Percentiles rank a stretch among this genome's conserved stretches.
Evolutionary conservation across 2,888 invertebrate genomes (phyloP).

Genomic region (Xylota segnis): DNA sequence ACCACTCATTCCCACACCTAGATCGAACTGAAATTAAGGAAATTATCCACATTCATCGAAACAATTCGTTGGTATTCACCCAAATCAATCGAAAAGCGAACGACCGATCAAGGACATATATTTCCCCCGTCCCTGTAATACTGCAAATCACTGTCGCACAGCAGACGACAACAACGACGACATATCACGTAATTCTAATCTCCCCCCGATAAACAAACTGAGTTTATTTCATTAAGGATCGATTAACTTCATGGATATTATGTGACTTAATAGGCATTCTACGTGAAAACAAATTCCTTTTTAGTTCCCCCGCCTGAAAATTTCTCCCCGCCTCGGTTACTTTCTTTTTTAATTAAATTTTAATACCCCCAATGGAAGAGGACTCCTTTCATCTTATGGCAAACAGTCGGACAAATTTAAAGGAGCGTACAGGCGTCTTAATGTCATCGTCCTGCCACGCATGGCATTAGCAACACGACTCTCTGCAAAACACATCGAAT

Average conservation of each 20-base stretch:
- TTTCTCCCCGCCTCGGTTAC: background rate
- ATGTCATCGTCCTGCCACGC: background rate
- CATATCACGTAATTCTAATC: slow-evolving; percentile 6
- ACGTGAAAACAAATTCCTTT: slow-evolving; percentile 5
- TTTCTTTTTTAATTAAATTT: slow-evolving; percentile 37
- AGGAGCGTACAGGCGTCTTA: too few species aligned
- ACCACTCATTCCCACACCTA: background rate
- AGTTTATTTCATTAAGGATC: slow-evolving; percentile 44
- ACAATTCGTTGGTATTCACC: background rate
- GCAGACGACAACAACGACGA: background rate
- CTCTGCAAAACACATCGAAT: background rate
- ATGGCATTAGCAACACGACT: background rate
- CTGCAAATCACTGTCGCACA: slow-evolving; percentile 36
- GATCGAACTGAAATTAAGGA: background rate
- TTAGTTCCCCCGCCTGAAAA: background rate
- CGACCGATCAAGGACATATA: background rate
- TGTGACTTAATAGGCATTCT: slow-evolving; percentile 32
- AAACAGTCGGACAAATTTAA: background rate
- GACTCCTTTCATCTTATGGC: slow-evolving; percentile 4
- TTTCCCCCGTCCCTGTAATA: background rate
- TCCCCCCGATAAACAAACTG: slow-evolving; percentile 26
- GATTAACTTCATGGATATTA: slow-evolving; percentile 40
- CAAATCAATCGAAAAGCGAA: background rate
- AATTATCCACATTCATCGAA: background rate
- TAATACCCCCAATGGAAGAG: slow-evolving; percentile 5